phyloP scores from a whole-genome alignment of 2,797 vertebrate species.

The Sebastes oblongus region DNA sequence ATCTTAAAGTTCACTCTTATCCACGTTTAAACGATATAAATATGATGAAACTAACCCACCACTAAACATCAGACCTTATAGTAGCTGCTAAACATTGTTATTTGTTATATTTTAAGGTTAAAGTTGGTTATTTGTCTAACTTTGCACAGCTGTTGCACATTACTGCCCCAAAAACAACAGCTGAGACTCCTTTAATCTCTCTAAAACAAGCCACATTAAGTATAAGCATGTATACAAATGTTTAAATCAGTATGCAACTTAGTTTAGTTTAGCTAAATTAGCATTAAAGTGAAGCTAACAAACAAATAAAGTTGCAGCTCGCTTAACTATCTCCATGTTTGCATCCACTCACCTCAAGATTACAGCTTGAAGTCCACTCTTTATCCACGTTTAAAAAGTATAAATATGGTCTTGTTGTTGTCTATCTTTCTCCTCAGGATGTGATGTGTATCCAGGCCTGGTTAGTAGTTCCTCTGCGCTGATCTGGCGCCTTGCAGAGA shows the following conservation, averaged over 20 bases:
- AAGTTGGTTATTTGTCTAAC: no score
- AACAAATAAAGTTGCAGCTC: neutral
- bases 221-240: no score
- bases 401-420: neutral
- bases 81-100: no score
- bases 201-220: no score
- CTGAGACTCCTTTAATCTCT: no score
- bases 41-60: no score
- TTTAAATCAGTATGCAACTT: neutral
- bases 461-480: slow-evolving; percentile 65
- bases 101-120: no score
- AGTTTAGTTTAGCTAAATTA: neutral
- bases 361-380: slow-evolving; percentile 62
- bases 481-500: slow-evolving; percentile 75
- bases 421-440: neutral
- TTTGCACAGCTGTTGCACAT: no score
- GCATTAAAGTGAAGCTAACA: neutral
- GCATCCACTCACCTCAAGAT: slow-evolving; percentile 68
- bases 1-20: no score
- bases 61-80: no score
- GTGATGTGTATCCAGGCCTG: slow-evolving; percentile 30
- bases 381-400: neutral
- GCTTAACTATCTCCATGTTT: neutral
- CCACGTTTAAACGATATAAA: no score
- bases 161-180: no score